These are phyloP conservation scores for Corvus moneduloides DNA, from an alignment of 2,113 vertebrate species.

Conservation along the genomic window DNA sequence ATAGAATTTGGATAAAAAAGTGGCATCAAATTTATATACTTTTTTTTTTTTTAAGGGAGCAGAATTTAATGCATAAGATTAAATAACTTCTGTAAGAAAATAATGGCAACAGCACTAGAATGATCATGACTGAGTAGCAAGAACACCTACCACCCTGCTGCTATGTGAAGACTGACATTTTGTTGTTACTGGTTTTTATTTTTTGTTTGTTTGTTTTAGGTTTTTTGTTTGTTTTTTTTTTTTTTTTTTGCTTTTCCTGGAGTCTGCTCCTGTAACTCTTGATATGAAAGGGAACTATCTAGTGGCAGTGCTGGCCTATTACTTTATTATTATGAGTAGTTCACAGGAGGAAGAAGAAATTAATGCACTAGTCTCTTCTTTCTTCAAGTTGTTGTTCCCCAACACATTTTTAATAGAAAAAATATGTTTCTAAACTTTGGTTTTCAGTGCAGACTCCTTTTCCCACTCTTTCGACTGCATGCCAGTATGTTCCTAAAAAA, in stretches of 20 bases:
- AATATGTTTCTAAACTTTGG: background rate
- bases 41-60: background rate
- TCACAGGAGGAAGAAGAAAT: background rate
- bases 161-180: background rate
- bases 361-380: background rate
- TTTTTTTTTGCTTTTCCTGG: background rate
- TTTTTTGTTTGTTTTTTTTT: background rate
- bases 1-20: background rate
- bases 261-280: background rate
- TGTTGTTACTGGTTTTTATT: background rate
- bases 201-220: background rate
- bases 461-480: background rate
- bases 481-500: background rate
- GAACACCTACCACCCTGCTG: background rate
- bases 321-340: background rate
- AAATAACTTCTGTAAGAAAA: background rate
- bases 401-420: background rate
- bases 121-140: background rate
- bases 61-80: background rate
- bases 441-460: background rate
- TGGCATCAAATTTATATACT: background rate
- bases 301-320: background rate
- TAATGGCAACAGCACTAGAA: background rate
- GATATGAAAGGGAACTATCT: background rate
- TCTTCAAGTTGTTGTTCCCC: background rate